Evolutionary conservation across 2,797 vertebrate species (phyloP).

Genomic region (Amazona finschi): DNA sequence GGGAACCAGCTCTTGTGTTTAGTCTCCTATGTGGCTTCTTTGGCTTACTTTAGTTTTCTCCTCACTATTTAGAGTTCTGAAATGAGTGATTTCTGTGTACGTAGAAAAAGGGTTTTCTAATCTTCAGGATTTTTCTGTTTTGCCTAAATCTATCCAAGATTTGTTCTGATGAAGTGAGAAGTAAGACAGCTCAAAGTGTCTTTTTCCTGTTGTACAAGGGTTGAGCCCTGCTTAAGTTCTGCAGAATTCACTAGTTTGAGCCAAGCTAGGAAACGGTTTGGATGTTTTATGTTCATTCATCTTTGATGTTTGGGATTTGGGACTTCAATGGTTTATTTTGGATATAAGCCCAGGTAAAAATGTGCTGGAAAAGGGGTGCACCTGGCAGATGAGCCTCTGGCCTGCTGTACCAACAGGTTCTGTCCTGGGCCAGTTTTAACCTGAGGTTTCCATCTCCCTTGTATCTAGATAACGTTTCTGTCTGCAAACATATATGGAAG

Average conservation of each 20-base stretch:
- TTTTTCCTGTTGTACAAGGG: conserved; percentile 3
- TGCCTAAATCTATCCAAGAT: neutral
- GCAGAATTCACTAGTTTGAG: neutral
- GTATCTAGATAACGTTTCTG: neutral
- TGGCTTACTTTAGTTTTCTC: neutral
- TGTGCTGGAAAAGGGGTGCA: conserved; percentile 45
- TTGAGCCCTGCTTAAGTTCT: neutral
- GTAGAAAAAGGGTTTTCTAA: neutral
- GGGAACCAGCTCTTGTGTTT: neutral
- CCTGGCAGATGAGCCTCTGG: neutral
- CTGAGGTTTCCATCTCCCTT: neutral
- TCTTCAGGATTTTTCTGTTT: neutral
- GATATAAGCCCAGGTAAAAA: conserved; percentile 3
- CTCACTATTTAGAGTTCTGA: neutral
- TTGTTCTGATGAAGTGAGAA: neutral
- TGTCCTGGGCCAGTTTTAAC: neutral
- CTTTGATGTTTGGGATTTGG: conserved; percentile 22
- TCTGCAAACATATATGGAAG: neutral
- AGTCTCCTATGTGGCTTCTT: neutral
- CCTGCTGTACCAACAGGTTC: neutral
- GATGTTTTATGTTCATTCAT: neutral
- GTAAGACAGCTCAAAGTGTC: neutral
- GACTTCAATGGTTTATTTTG: conserved; percentile 12
- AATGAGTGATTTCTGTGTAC: conserved; percentile 17
- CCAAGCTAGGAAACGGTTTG: conserved; percentile 25